A percentile compares a stretch with the other conserved stretches of the same genome.
These are phyloP conservation scores for Calcarius ornatus DNA, from an alignment of 2,113 vertebrate genomes.

Conservation along the genomic window DNA sequence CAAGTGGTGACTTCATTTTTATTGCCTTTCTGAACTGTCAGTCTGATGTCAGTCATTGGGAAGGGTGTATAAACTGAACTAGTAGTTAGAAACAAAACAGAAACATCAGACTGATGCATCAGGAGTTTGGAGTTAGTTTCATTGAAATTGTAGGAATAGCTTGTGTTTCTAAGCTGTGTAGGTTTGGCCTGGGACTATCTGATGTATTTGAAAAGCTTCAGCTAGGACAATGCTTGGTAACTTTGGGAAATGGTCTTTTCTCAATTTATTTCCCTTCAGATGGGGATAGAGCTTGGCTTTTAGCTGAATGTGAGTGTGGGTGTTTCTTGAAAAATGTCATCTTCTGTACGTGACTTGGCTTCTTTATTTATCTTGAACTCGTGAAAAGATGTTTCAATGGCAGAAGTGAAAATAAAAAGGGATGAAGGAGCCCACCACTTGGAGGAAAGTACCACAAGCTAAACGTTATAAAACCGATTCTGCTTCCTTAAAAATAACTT, in stretches of 20 bases:
- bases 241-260: background rate
- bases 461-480: background rate
- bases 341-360: background rate
- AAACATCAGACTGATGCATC: accelerated
- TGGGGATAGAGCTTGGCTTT: background rate
- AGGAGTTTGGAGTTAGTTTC: background rate
- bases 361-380: background rate
- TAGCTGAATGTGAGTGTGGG: background rate
- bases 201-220: background rate
- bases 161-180: background rate
- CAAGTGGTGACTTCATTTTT: background rate
- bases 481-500: background rate
- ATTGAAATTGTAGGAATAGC: background rate
- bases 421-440: background rate
- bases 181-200: background rate
- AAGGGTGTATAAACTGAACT: background rate
- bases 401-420: background rate
- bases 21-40: background rate
- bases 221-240: background rate
- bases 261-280: background rate
- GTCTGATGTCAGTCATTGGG: background rate
- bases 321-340: background rate
- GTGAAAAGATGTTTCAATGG: background rate
- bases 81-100: background rate
- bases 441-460: background rate